phyloP scores from a whole-genome alignment of 2,888 invertebrate genomes.

The Nephrotoma guestfalica region DNA sequence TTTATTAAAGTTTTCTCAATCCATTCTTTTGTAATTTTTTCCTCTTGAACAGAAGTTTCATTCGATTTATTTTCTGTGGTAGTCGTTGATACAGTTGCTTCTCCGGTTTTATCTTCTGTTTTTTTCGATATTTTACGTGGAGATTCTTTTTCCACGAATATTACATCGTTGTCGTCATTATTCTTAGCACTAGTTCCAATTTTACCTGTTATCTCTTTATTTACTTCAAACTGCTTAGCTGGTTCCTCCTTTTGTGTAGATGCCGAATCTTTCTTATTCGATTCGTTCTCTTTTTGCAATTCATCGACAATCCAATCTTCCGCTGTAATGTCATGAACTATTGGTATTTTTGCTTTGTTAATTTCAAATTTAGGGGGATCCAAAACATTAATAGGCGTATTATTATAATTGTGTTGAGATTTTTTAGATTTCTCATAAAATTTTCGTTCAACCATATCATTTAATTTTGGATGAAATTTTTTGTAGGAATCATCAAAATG shows the following conservation, averaged over 20 bases:
- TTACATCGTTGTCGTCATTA: not conserved
- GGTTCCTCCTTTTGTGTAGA: not conserved
- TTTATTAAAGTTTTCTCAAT: slow-evolving; percentile 19
- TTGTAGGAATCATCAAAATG: slow-evolving; percentile 4
- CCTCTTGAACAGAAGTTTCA: slow-evolving; percentile 11
- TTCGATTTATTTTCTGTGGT: not conserved
- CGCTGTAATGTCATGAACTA: not conserved
- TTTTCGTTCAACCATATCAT: slow-evolving; percentile 19
- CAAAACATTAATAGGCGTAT: not conserved
- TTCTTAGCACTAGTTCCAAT: not conserved
- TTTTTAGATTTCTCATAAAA: slow-evolving; percentile 21
- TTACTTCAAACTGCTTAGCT: not conserved
- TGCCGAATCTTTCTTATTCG: not conserved
- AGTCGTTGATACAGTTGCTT: not conserved
- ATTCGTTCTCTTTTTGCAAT: not conserved
- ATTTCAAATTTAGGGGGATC: not conserved
- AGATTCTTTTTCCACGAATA: not conserved
- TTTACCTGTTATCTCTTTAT: not conserved
- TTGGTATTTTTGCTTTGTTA: not conserved
- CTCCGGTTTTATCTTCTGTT: not conserved
- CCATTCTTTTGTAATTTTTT: slow-evolving; percentile 14
- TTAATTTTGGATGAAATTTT: slow-evolving; percentile 18
- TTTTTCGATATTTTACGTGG: not conserved
- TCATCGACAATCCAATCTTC: slow-evolving; percentile 11
- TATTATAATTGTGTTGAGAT: slow-evolving; percentile 12